Conservation (phyloP, 2,888 invertebrate genomes). For the Drosophila neonasuta region DNA sequence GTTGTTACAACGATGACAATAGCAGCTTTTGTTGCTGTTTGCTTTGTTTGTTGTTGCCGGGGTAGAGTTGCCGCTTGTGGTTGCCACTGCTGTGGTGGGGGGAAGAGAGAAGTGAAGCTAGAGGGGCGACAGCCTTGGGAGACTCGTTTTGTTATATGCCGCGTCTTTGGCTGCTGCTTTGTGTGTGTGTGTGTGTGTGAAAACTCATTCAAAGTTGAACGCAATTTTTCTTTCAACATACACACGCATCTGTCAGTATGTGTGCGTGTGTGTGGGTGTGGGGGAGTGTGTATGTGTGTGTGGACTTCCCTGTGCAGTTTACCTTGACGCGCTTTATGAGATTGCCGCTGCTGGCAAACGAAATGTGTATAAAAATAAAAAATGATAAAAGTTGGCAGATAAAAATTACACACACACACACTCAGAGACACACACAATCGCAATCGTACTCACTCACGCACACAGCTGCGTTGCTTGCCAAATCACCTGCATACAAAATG, state of each 20-base stretch:
- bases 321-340: slow-evolving; percentile 68
- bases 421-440: background rate
- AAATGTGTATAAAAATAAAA: slow-evolving; percentile 75
- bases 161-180: slow-evolving; percentile 45
- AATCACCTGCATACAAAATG: slow-evolving; percentile 75
- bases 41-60: slow-evolving; percentile 31
- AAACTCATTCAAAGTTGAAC: slow-evolving; percentile 70
- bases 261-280: slow-evolving; percentile 9
- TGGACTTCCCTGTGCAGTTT: slow-evolving; percentile 31
- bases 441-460: slow-evolving; percentile 25
- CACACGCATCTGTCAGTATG: slow-evolving; percentile 5
- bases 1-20: slow-evolving; percentile 53
- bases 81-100: background rate
- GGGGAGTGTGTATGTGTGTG: slow-evolving; percentile 13
- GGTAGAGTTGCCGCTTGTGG: slow-evolving; percentile 8
- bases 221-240: slow-evolving; percentile 63
- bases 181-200: slow-evolving; percentile 12
- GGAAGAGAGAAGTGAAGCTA: background rate
- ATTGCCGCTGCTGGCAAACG: slow-evolving; percentile 49
- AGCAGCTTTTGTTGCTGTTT: slow-evolving; percentile 49
- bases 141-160: slow-evolving; percentile 44
- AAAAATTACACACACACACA: slow-evolving; percentile 68
- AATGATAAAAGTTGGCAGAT: slow-evolving; percentile 79
- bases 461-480: slow-evolving; percentile 48
- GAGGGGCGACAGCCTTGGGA: slow-evolving; percentile 52